These are phyloP conservation scores for Trichoplax adhaerens DNA, from an alignment of 37 sponge, comb jelly and placozoan genomes.

Conservation along the genomic window DNA sequence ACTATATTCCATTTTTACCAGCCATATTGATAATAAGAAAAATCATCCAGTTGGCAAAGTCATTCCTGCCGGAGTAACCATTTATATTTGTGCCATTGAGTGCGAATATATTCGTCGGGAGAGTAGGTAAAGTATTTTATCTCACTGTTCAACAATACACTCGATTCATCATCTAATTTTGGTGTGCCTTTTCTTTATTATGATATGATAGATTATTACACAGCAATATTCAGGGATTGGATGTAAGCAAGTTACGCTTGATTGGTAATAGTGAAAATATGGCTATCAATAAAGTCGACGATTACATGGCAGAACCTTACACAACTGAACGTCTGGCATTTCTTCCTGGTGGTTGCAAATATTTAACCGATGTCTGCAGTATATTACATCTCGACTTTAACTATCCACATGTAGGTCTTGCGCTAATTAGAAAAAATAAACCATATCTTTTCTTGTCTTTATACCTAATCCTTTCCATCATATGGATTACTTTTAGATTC, in stretches of 20 bases:
- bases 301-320: constrained; percentile 27
- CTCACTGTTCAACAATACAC: constrained; percentile 11
- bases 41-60: constrained; percentile 17
- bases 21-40: background rate
- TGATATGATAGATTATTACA: constrained; percentile 12
- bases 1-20: too few relatives aligned
- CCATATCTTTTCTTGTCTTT: background rate
- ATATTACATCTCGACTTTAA: constrained; percentile 30
- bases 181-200: constrained; percentile 8
- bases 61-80: constrained; percentile 46
- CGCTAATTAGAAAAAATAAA: background rate
- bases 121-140: constrained; percentile 21
- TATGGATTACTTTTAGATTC: constrained; percentile 15
- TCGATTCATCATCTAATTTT: constrained; percentile 1
- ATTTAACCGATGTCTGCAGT: constrained; percentile 6
- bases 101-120: constrained; percentile 29
- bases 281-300: background rate
- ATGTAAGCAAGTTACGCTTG: background rate
- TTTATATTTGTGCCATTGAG: constrained; percentile 30
- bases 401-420: constrained; percentile 25
- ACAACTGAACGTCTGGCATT: constrained; percentile 26
- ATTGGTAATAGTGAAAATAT: background rate
- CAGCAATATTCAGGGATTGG: background rate
- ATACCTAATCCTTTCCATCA: background rate
- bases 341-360: constrained; percentile 21